These are phyloP conservation scores for Trichoplusia ni DNA, from an alignment of 1,140 invertebrate genomes.

Conservation along the genomic window DNA sequence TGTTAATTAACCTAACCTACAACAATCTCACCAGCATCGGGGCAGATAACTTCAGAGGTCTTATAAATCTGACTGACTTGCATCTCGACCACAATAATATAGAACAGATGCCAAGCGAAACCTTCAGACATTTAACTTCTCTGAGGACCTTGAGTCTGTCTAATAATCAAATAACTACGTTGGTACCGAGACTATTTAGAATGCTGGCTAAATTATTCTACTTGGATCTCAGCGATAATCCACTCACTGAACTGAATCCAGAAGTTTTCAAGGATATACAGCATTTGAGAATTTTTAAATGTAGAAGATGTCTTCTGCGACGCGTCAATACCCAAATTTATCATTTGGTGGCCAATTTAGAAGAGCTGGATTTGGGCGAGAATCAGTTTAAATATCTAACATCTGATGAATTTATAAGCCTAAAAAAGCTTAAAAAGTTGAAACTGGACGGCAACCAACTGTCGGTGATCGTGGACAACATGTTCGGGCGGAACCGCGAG, in stretches of 20 bases:
- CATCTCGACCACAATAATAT: constrained; percentile 93
- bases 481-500: constrained; percentile 85
- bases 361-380: constrained; percentile 88
- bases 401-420: constrained; percentile 87
- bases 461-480: constrained; percentile 87
- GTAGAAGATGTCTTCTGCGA: constrained; percentile 85
- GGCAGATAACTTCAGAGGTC: constrained; percentile 90
- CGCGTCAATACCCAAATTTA: constrained; percentile 90
- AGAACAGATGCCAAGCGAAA: constrained; percentile 87
- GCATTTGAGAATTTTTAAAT: constrained; percentile 86
- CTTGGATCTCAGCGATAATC: constrained; percentile 89
- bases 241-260: constrained; percentile 85
- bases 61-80: constrained; percentile 89
- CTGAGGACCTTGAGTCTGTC: constrained; percentile 86
- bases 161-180: constrained; percentile 86
- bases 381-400: constrained; percentile 90
- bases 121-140: constrained; percentile 86
- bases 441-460: constrained; percentile 89
- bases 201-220: constrained; percentile 85
- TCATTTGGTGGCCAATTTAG: constrained; percentile 86
- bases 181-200: constrained; percentile 86
- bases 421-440: constrained; percentile 86
- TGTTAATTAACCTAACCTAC: constrained; percentile 86
- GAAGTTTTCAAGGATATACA: constrained; percentile 90
- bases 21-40: constrained; percentile 90